Evolutionary conservation across 2,797 vertebrate species (phyloP).

Genomic region (Denticeps clupeoides): DNA sequence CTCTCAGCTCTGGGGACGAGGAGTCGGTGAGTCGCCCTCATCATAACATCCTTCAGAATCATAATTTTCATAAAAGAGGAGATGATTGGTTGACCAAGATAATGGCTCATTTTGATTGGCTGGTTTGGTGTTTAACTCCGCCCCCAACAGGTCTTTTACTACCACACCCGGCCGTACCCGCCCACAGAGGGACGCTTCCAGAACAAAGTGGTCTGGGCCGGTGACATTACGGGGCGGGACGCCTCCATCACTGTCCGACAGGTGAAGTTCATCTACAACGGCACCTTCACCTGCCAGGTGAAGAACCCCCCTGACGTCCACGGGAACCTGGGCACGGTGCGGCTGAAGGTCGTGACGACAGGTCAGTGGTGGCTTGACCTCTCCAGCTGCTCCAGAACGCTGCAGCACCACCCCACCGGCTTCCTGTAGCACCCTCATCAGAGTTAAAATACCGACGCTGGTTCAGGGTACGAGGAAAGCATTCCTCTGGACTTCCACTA

Average conservation of each 20-base stretch:
- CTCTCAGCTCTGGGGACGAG: conserved; percentile 54
- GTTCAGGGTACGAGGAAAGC: no score
- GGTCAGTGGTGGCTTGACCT: conserved; percentile 33
- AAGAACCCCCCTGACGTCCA: conserved; percentile 78
- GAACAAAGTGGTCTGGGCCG: conserved; percentile 68
- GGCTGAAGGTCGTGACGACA: conserved; percentile 67
- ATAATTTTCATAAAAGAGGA: no score
- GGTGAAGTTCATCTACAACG: conserved; percentile 76
- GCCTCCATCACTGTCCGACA: conserved; percentile 72
- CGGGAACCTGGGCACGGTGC: conserved; percentile 65
- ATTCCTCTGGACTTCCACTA: no score
- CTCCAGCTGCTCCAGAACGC: neutral
- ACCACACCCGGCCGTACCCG: conserved; percentile 53
- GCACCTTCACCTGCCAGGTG: conserved; percentile 83
- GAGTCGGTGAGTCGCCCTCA: conserved; percentile 65
- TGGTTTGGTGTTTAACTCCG: neutral
- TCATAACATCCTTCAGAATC: no score
- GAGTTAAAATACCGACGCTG: no score
- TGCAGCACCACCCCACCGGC: neutral
- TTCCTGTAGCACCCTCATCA: no score
- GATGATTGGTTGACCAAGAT: no score
- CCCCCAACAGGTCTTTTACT: conserved; percentile 71
- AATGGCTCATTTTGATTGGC: neutral
- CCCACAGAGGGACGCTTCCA: conserved; percentile 60
- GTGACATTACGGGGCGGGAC: conserved; percentile 65